Conservation (phyloP, 2,113 vertebrate genomes). For the Parotia lawesii region DNA sequence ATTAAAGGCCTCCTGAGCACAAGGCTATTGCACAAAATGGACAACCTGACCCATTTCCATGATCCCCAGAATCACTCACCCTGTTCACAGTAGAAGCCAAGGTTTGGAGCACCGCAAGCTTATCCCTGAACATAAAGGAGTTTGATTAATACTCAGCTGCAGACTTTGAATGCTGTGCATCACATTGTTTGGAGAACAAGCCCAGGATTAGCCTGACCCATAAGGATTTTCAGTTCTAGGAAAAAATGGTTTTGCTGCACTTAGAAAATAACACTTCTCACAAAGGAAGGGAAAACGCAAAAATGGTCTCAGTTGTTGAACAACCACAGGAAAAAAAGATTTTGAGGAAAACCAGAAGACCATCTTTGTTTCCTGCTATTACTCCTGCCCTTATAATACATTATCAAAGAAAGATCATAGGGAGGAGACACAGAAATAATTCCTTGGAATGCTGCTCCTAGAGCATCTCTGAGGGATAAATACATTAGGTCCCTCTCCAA, state of each 20-base stretch:
- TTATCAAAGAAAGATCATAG: background rate
- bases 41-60: accelerated
- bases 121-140: slow-evolving; percentile 77
- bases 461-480: background rate
- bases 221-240: background rate
- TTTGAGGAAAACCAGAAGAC: background rate
- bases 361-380: background rate
- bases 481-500: background rate
- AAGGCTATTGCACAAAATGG: background rate
- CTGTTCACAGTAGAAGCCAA: slow-evolving; percentile 83
- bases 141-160: background rate
- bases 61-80: slow-evolving; percentile 72
- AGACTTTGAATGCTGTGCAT: background rate
- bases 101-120: slow-evolving; percentile 84
- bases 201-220: background rate
- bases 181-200: background rate
- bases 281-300: background rate
- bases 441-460: background rate
- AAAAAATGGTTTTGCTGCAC: background rate
- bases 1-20: background rate
- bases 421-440: background rate
- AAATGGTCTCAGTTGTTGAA: background rate
- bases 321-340: background rate
- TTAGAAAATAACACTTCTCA: background rate
- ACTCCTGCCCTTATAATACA: background rate